Evolutionary conservation across 2,797 vertebrate genomes (phyloP).

Genomic region (Arctocebus calabarensis): DNA sequence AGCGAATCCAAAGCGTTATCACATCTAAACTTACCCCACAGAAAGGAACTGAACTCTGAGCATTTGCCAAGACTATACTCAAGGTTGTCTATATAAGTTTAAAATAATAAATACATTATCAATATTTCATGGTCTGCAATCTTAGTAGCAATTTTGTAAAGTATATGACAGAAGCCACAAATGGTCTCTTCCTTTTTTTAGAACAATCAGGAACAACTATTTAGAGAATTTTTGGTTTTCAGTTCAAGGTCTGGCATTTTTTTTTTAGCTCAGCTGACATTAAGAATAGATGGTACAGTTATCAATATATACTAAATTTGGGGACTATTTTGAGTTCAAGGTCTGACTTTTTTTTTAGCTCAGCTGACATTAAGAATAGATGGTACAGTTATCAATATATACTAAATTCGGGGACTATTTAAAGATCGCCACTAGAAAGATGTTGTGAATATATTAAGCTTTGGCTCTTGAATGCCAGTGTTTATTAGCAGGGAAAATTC

Average conservation of each 20-base stretch:
- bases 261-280: conserved; percentile 52
- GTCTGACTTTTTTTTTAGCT: conserved; percentile 56
- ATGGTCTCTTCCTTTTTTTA: conserved; percentile 47
- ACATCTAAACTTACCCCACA: not conserved
- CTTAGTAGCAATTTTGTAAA: conserved; percentile 32
- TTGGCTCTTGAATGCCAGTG: not conserved
- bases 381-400: conserved; percentile 33
- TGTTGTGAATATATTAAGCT: conserved; percentile 31
- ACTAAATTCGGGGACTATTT: conserved; percentile 34
- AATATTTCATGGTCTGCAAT: not conserved
- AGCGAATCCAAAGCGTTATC: not conserved
- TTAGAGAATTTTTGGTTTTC: conserved; percentile 28
- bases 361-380: conserved; percentile 24
- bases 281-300: conserved; percentile 26
- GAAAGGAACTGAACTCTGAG: not conserved
- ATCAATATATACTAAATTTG: conserved; percentile 32
- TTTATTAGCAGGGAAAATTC: not conserved
- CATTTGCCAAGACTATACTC: not conserved
- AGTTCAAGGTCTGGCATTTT: conserved; percentile 28
- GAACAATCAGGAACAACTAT: conserved; percentile 41
- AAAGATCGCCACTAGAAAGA: not conserved
- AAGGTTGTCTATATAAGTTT: not conserved
- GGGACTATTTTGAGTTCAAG: conserved; percentile 42
- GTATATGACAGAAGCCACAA: conserved; percentile 25
- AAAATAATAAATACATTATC: conserved; percentile 29